Evolutionary conservation across 2,888 invertebrate genomes (phyloP), one percentile per base, ranked within the genome.

Genomic region (Taenaris catops): DNA sequence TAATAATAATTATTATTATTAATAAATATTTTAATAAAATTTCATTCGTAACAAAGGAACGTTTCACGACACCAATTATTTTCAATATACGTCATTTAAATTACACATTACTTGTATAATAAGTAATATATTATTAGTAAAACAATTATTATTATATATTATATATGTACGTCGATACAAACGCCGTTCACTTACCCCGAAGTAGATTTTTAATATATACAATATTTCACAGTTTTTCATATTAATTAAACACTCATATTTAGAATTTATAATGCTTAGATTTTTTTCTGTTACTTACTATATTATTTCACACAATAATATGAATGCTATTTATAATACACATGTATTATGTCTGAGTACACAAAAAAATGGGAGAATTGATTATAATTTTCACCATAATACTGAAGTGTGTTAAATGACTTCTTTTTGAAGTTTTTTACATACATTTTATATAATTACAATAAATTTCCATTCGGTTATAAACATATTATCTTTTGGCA

Each of bases 1-100:
- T n/a, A n/a, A n/a, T n/a, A n/a, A n/a, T n/a, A n/a, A n/a, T n/a
- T n/a, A n/a, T n/a, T n/a, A n/a, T n/a, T n/a, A n/a, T n/a, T n/a
- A n/a, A n/a, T n/a, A n/a, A 23, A 61, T 52, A 62, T 69, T 65
- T 70, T 70, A 72, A 72, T 74, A 78, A 64, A 73, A 80, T 70
- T 65, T 55, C 63, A 64, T 67, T 63, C 59, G 66, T 64, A 70
- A 71, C 68, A 76, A 72, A 81, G 76, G 71, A 83, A 83, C 71
- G 68, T 71, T 70, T 44, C 62, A 80, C 79, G 64, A 81, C 80
- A 84, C 63, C 64, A 57, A 67, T 55, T 56, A n/a, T n/a, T n/a
- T n/a, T n/a, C 59, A 49, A 60, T 61, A 55, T 63, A 63, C 58
- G 60, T 57, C 56, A 60, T 56, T 58, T 49, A 50, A 58, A 53